phyloP scores from a whole-genome alignment of 2,113 vertebrate genomes.

The Pycnonotus jocosus region DNA sequence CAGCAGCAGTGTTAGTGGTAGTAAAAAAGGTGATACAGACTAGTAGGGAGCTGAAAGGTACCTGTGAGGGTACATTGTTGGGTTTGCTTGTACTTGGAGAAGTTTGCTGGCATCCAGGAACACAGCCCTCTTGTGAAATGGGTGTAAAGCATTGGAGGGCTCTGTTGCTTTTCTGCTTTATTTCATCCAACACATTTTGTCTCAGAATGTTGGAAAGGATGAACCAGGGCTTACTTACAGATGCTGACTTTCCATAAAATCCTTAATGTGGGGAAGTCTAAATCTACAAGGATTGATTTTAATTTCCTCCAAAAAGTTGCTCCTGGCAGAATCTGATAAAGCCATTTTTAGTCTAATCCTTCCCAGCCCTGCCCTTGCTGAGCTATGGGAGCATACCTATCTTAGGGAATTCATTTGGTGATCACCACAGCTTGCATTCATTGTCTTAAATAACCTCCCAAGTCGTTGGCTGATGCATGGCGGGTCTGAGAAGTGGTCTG shows the following conservation, averaged over 20 bases:
- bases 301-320: constrained; percentile 41
- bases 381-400: constrained; percentile 8
- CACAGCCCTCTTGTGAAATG: background rate
- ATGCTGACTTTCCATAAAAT: background rate
- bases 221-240: background rate
- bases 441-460: constrained; percentile 53
- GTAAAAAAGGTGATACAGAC: background rate
- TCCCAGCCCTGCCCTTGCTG: constrained; percentile 3
- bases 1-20: background rate
- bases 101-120: background rate
- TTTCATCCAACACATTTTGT: background rate
- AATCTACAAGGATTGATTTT: constrained; percentile 45
- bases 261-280: constrained; percentile 27
- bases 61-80: background rate
- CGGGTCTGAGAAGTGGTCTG: background rate
- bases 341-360: constrained; percentile 17
- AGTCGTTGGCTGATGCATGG: background rate
- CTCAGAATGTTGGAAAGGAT: background rate
- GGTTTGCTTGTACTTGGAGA: background rate
- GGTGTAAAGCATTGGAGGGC: background rate
- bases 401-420: background rate
- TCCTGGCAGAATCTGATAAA: constrained; percentile 57
- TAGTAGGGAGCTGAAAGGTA: background rate
- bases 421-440: constrained; percentile 38
- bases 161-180: background rate